Conservation (phyloP, 2,113 vertebrate genomes). For the Nesoenas mayeri region DNA sequence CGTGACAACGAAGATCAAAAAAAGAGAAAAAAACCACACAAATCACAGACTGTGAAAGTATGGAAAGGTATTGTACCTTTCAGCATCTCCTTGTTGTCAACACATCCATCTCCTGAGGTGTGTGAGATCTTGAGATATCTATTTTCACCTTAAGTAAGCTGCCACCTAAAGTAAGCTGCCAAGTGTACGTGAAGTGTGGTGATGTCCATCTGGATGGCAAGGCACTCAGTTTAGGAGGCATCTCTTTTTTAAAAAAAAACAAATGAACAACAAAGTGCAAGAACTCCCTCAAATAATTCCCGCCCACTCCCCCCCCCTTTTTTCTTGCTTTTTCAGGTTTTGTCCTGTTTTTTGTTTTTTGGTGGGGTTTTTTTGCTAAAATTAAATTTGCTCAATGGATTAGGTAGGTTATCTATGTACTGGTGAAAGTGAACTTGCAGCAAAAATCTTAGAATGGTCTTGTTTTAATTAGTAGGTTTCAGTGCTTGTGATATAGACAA, state of each 20-base stretch:
- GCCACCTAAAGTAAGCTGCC: slow-evolving; percentile 16
- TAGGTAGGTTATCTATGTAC: neutral
- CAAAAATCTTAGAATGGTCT: neutral
- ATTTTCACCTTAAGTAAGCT: slow-evolving; percentile 46
- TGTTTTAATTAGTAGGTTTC: neutral
- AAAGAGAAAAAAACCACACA: neutral
- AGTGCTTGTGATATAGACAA: neutral
- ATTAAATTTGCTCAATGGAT: neutral
- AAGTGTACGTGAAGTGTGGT: neutral
- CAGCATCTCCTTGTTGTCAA: slow-evolving; percentile 26
- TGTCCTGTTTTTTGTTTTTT: neutral
- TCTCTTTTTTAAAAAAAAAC: neutral
- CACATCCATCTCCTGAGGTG: neutral
- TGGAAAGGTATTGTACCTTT: slow-evolving; percentile 17
- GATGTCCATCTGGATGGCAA: neutral
- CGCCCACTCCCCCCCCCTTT: no score
- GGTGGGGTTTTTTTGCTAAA: neutral
- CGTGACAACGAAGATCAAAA: neutral
- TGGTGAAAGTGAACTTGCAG: neutral
- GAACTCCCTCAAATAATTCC: neutral
- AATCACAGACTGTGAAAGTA: neutral
- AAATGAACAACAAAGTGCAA: neutral
- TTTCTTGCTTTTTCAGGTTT: neutral
- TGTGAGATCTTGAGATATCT: neutral
- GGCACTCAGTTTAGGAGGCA: neutral